These are phyloP conservation scores for Bos indicus DNA, from an alignment of 2,113 vertebrate species.

Conservation along the genomic window DNA sequence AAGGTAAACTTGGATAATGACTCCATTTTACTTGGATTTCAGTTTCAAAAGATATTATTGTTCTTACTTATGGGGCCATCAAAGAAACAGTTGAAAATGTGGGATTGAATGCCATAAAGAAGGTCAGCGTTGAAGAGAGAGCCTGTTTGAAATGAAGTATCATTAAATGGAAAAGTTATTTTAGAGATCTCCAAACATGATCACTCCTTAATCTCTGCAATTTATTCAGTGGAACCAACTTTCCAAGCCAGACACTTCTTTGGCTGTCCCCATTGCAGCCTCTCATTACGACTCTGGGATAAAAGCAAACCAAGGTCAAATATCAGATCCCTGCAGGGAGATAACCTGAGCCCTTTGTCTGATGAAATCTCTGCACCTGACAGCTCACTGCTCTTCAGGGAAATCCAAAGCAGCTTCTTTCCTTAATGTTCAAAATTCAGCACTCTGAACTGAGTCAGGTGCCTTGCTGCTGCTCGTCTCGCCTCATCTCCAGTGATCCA, in stretches of 20 bases:
- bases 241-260: neutral
- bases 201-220: constrained; percentile 3
- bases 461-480: neutral
- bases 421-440: constrained; percentile 20
- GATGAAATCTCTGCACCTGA: constrained; percentile 24
- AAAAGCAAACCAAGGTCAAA: constrained; percentile 45
- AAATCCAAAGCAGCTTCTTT: constrained; percentile 6
- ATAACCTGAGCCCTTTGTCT: constrained; percentile 24
- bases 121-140: neutral
- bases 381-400: constrained; percentile 35
- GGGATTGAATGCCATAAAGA: neutral
- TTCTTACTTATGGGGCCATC: neutral
- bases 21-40: neutral
- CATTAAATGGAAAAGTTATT: constrained; percentile 38
- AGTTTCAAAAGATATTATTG: neutral
- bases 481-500: neutral
- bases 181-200: constrained; percentile 2
- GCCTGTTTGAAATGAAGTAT: neutral
- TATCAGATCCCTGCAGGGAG: constrained; percentile 14
- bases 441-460: neutral
- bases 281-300: constrained; percentile 24
- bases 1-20: neutral
- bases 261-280: neutral
- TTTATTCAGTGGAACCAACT: constrained; percentile 4
- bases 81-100: neutral